Conservation (phyloP, 2,113 vertebrate genomes). For the Anguilla rostrata region DNA sequence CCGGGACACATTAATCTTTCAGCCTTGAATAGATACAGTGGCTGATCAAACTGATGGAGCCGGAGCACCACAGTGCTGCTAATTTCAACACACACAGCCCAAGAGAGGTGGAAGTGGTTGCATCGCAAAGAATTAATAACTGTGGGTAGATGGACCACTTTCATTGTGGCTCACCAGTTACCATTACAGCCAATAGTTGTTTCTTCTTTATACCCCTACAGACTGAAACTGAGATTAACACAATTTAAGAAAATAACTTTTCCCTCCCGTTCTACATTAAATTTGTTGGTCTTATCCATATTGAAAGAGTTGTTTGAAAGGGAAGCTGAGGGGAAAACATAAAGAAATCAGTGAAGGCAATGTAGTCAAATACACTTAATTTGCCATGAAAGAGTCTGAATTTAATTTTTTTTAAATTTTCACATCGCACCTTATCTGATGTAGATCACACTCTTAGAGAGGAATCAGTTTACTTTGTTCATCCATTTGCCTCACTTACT, state of each 20-base stretch:
- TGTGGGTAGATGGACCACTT: neutral
- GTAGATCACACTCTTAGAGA: no score
- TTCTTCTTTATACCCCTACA: neutral
- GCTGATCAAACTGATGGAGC: neutral
- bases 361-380: no score
- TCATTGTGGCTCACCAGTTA: neutral
- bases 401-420: no score
- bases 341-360: no score
- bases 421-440: no score
- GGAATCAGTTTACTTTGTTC: no score
- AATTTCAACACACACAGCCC: neutral
- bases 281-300: no score
- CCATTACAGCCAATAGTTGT: neutral
- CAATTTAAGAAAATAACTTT: neutral
- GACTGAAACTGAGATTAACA: neutral
- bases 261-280: no score
- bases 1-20: slow-evolving; percentile 20
- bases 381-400: no score
- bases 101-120: neutral
- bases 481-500: no score
- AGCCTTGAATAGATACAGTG: slow-evolving; percentile 5
- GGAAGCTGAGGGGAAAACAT: no score
- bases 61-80: neutral
- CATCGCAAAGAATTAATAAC: neutral
- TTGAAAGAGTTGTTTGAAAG: no score